These are phyloP conservation scores for Stenopsyche tienmushanensis DNA, from an alignment of 1,140 invertebrate genomes.

Conservation along the genomic window DNA sequence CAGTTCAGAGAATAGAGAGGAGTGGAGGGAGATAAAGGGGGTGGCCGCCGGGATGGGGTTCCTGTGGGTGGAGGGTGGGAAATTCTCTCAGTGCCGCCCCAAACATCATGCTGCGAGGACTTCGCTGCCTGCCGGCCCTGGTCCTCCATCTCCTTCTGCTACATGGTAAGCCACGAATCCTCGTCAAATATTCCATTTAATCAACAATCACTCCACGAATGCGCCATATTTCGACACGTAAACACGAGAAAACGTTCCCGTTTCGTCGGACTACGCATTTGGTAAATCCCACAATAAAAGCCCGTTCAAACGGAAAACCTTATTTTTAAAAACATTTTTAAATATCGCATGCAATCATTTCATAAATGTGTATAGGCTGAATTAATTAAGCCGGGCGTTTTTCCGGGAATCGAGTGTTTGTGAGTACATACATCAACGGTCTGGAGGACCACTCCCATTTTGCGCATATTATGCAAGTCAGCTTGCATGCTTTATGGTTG, in stretches of 20 bases:
- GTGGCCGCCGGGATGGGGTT: conserved; percentile 2
- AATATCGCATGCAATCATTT: too few relatives aligned
- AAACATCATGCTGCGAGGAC: conserved; percentile 33
- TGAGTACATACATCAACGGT: too few relatives aligned
- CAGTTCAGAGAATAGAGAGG: conserved; percentile 12
- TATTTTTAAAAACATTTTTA: too few relatives aligned
- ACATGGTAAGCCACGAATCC: conserved; percentile 31
- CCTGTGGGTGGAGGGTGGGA: conserved; percentile 2
- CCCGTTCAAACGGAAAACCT: too few relatives aligned
- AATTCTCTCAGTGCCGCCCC: conserved; percentile 31
- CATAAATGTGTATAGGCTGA: too few relatives aligned
- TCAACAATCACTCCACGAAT: too few relatives aligned
- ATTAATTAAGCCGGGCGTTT: too few relatives aligned
- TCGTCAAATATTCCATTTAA: background rate
- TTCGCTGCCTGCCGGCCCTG: conserved; percentile 36
- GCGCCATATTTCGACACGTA: too few relatives aligned
- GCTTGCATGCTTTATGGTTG: background rate
- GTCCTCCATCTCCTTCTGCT: conserved; percentile 38
- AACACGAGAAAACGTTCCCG: too few relatives aligned
- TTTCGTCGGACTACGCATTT: too few relatives aligned
- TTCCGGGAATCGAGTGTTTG: too few relatives aligned
- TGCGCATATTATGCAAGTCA: conserved; percentile 5
- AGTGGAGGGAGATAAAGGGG: conserved; percentile 16
- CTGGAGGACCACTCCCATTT: conserved; percentile 8
- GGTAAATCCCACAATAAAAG: too few relatives aligned